Percentiles rank a stretch among this genome's conserved stretches.
These are phyloP conservation scores for Dugesia japonica DNA, from an alignment of 2,888 invertebrate species.

Conservation along the genomic window DNA sequence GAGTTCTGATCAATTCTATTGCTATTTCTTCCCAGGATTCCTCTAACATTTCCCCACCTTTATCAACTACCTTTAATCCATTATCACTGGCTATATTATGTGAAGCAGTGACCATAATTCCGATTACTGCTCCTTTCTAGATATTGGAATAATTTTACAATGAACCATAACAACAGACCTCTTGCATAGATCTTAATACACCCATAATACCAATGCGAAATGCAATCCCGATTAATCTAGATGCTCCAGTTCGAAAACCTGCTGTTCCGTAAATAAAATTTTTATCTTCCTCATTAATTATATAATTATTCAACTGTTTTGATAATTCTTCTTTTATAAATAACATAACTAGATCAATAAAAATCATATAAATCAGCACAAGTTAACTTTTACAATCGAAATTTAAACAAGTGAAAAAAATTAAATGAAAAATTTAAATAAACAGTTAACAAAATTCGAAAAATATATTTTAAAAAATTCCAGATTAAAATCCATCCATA, in stretches of 20 bases:
- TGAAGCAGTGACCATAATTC: conserved; percentile 94
- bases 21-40: conserved; percentile 65
- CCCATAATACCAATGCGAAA: conserved; percentile 84
- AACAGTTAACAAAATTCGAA: too few relatives aligned
- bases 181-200: conserved; percentile 62
- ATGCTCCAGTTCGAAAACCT: conserved; percentile 47
- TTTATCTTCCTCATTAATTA: conserved; percentile 16
- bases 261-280: conserved; percentile 49
- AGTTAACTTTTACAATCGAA: background rate
- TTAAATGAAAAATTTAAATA: too few relatives aligned
- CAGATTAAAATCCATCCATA: too few relatives aligned
- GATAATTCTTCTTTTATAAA: background rate
- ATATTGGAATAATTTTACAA: background rate
- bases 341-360: background rate
- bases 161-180: background rate
- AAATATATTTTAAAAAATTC: too few relatives aligned
- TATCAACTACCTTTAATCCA: conserved; percentile 86
- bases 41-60: conserved; percentile 86
- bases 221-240: conserved; percentile 68
- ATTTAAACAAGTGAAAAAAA: background rate
- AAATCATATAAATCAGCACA: background rate
- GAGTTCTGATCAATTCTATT: conserved; percentile 20
- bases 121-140: conserved; percentile 51
- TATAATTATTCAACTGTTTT: background rate
- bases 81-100: conserved; percentile 91